Percentiles rank a stretch among this genome's conserved stretches.
Conservation (phyloP, 2,797 vertebrate species). For the Pterois miles region DNA sequence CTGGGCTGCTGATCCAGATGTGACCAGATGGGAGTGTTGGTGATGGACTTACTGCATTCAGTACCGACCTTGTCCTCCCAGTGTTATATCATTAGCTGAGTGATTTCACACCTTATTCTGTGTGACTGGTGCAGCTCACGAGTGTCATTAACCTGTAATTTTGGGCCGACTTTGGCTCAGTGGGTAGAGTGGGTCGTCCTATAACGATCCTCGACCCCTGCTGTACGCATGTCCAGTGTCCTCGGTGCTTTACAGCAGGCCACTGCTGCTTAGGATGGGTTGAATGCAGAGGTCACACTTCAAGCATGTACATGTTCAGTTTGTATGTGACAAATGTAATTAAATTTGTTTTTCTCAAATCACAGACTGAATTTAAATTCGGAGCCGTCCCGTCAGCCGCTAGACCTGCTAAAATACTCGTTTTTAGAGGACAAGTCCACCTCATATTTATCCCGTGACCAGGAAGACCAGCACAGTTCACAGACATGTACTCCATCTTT, state of each 20-base stretch:
- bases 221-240: no score
- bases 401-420: background rate
- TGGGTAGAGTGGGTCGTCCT: no score
- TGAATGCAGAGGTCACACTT: no score
- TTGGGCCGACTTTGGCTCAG: no score
- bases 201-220: no score
- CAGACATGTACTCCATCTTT: conserved; percentile 22
- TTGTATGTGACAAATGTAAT: no score
- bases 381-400: background rate
- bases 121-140: background rate
- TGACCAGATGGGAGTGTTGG: no score
- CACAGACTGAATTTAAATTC: background rate
- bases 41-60: background rate
- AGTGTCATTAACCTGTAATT: background rate
- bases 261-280: no score
- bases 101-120: background rate
- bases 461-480: conserved; percentile 19
- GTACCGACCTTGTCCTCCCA: background rate
- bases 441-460: conserved; percentile 8
- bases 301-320: no score
- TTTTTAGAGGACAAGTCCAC: no score
- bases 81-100: background rate
- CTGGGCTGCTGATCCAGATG: background rate
- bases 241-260: no score
- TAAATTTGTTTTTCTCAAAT: background rate